These are phyloP conservation scores for Conchocele bisecta DNA, from an alignment of 2,888 invertebrate genomes.

Conservation along the genomic window DNA sequence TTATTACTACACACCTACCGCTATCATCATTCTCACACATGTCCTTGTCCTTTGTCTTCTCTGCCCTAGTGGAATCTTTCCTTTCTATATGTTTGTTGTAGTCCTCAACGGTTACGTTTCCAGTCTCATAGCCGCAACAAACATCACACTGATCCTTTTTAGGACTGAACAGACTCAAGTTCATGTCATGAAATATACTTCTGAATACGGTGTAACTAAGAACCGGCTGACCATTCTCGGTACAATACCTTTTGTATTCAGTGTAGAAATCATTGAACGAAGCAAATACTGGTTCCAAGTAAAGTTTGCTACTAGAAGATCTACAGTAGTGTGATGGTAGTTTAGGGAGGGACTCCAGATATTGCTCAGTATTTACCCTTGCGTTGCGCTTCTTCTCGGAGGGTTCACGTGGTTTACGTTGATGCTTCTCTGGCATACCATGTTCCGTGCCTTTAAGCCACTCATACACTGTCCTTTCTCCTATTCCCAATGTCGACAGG, in stretches of 20 bases:
- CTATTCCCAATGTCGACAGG: too few species aligned
- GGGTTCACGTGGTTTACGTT: neutral
- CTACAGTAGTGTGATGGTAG: slow-evolving; percentile 44
- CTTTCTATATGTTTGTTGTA: slow-evolving; percentile 37
- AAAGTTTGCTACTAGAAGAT: slow-evolving; percentile 31
- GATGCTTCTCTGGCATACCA: too few species aligned
- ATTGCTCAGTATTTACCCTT: neutral
- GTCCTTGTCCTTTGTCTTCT: slow-evolving; percentile 49
- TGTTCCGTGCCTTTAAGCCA: too few species aligned
- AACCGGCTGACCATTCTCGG: slow-evolving; percentile 1
- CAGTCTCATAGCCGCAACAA: slow-evolving; percentile 40
- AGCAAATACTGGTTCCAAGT: slow-evolving; percentile 35
- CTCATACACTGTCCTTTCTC: too few species aligned
- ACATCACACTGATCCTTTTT: slow-evolving; percentile 54
- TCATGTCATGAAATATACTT: slow-evolving; percentile 35
- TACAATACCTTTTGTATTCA: slow-evolving; percentile 9
- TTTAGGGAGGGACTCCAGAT: neutral
- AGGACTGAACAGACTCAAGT: slow-evolving; percentile 33
- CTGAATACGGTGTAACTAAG: slow-evolving; percentile 8
- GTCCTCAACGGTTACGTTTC: slow-evolving; percentile 38
- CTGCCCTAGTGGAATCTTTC: slow-evolving; percentile 31
- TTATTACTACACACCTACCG: slow-evolving; percentile 35
- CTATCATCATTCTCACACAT: neutral
- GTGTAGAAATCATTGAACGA: slow-evolving; percentile 26
- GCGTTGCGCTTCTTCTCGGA: neutral